Evolutionary conservation across 2,888 invertebrate genomes (phyloP).

Genomic region (Scaptomyza parva): DNA sequence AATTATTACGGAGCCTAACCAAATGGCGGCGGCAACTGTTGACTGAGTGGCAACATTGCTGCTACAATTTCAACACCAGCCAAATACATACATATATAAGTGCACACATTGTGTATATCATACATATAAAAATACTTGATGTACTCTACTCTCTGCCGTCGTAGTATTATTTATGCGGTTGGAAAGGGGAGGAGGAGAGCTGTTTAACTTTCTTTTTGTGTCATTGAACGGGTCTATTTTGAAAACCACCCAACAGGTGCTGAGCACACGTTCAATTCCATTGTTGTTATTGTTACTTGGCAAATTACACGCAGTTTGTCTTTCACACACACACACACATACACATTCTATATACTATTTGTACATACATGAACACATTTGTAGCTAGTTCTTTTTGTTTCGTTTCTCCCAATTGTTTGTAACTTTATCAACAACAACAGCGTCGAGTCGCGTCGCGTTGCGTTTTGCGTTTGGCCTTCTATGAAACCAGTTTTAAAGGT

Average conservation of each 20-base stretch:
- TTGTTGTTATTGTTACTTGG: slow-evolving; percentile 42
- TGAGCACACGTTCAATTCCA: slow-evolving; percentile 32
- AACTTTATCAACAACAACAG: slow-evolving; percentile 56
- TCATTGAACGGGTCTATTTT: slow-evolving; percentile 63
- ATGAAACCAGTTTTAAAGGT: slow-evolving; percentile 72
- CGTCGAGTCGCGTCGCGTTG: slow-evolving; percentile 14
- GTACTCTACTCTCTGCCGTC: not conserved
- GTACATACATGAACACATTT: not conserved
- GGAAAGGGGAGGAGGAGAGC: too few relatives aligned
- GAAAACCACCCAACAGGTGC: slow-evolving; percentile 57
- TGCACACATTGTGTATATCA: slow-evolving; percentile 7
- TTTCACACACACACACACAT: slow-evolving; percentile 8
- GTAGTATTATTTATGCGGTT: not conserved
- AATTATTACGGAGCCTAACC: slow-evolving; percentile 31
- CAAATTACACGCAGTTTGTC: slow-evolving; percentile 60
- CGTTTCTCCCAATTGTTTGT: slow-evolving; percentile 55
- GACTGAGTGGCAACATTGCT: slow-evolving; percentile 57
- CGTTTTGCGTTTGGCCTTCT: slow-evolving; percentile 65
- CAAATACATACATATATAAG: slow-evolving; percentile 26
- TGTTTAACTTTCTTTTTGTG: slow-evolving; percentile 76
- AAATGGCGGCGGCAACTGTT: slow-evolving; percentile 53
- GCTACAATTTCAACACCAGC: slow-evolving; percentile 52
- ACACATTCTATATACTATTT: not conserved
- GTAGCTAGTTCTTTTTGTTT: slow-evolving; percentile 41
- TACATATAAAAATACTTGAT: not conserved